Base-by-base conservation (phyloP, 2,113 vertebrate species). In the Anoplopoma fimbria region DNA sequence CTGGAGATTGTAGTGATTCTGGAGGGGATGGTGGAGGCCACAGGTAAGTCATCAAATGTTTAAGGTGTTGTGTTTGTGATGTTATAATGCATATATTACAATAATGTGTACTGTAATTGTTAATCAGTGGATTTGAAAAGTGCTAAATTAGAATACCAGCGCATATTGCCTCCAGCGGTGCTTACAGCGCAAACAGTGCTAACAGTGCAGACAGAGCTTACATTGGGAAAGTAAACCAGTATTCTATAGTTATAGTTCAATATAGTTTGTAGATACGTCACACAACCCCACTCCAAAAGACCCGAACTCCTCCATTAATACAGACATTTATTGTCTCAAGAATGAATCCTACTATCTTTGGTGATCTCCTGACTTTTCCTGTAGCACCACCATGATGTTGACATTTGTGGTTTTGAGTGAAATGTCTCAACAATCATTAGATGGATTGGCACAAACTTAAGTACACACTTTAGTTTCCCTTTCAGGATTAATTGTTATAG, bases 21-120 rank as follows among this genome's bases (percentile, higher is more conserved):
- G 84, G 98, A 99, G 95, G 98, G 98, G 80, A 99, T 99, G 98
- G 98, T 99, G 87, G 98, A 99, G 93, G 98, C 98, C 73, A 99
- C 98, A 96, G 98, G 98, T 99, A 96, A 96, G 95, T 67, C 15
- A 0, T 17, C 55, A 58, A 4, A 15, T 19, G 5, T 8, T 60
- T 17, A 34, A 53, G 6, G 9, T 10, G 4, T 29, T 65, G 15
- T 17, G 9, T 29, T 33, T 45, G 64, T 60, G 23, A 12, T 9
- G 38, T 38, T 36, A 21, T 14, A 3, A 53, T 13, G 36, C 34
- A 10, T 25, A 10, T 10, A 19, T 45, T 53, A 76, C 25, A 21
- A 38, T 21, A 17, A 64, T 29, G 33, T 51, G 15, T 31, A 5
- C 72, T 25, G 27, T 12, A 33, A 17, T 23, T 60, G 27, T 36